These are phyloP conservation scores for Cyprinodon tularosa DNA, from an alignment of 2,113 vertebrate species.

Conservation along the genomic window DNA sequence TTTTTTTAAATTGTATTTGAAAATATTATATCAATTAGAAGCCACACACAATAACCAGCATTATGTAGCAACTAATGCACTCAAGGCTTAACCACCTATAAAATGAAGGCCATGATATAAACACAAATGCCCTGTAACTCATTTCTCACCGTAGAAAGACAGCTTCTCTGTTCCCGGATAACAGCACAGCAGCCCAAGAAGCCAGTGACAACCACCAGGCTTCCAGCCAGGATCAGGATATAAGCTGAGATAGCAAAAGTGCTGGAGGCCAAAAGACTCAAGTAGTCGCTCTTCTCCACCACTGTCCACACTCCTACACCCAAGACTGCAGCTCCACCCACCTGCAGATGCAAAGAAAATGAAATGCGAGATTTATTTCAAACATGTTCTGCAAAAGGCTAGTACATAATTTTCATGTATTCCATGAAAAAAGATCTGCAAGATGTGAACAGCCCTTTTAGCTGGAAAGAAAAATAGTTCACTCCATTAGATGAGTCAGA, in stretches of 20 bases:
- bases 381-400: neutral
- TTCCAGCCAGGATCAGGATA: constrained; percentile 85
- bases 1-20: too few species aligned
- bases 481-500: constrained; percentile 16
- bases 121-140: constrained; percentile 31
- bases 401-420: too few species aligned
- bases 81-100: neutral
- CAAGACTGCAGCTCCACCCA: constrained; percentile 82
- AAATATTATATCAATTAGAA: too few species aligned
- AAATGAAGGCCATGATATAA: neutral
- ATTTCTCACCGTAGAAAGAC: constrained; percentile 80
- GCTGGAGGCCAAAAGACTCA: constrained; percentile 85
- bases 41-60: neutral
- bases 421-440: neutral
- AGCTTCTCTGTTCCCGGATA: constrained; percentile 83
- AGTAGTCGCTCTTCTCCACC: constrained; percentile 85
- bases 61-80: neutral
- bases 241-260: constrained; percentile 85
- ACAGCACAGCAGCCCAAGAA: constrained; percentile 87
- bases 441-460: neutral
- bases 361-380: neutral
- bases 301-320: constrained; percentile 87
- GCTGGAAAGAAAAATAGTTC: constrained; percentile 23
- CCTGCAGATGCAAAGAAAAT: constrained; percentile 63
- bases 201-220: constrained; percentile 85